Evolutionary conservation across 1,140 invertebrate species (phyloP).

Genomic region (Gryon sp.): DNA sequence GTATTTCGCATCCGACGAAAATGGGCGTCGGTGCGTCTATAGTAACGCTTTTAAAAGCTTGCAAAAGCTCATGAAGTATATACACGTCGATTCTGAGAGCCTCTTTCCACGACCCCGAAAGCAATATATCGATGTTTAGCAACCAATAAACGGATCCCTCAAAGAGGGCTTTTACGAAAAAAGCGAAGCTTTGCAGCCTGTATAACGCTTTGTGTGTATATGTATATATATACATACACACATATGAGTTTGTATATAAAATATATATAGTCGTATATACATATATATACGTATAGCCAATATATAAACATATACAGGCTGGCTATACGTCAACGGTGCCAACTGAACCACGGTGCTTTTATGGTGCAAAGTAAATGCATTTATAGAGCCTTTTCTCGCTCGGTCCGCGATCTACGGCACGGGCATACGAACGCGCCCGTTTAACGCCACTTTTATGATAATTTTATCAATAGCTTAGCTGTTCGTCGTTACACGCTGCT

Average conservation of each 20-base stretch:
- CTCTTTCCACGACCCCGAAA: conserved; percentile 74
- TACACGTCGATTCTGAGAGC: conserved; percentile 48
- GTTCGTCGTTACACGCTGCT: conserved; percentile 46
- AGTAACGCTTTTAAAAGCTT: conserved; percentile 74
- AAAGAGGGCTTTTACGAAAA: conserved; percentile 78
- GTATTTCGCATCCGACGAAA: conserved; percentile 56
- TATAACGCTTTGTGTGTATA: conserved; percentile 38
- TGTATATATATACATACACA: conserved; percentile 30
- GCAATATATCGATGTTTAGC: conserved; percentile 80
- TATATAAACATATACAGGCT: conserved; percentile 61
- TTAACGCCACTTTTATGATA: conserved; percentile 78
- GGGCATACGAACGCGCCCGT: conserved; percentile 69
- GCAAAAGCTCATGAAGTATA: conserved; percentile 62
- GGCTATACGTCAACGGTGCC: conserved; percentile 67
- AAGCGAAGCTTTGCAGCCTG: conserved; percentile 72
- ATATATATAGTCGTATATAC: no score
- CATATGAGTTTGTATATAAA: no score
- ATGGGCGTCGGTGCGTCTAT: conserved; percentile 54
- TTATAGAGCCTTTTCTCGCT: conserved; percentile 76
- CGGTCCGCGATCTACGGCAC: conserved; percentile 64
- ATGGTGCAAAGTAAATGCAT: conserved; percentile 78
- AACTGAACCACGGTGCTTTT: conserved; percentile 74
- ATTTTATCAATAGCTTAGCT: conserved; percentile 75
- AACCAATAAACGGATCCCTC: conserved; percentile 80
- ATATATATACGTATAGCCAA: conserved; percentile 43